These are phyloP conservation scores for Phainopepla nitens DNA, from an alignment of 2,113 vertebrate species.

Conservation along the genomic window DNA sequence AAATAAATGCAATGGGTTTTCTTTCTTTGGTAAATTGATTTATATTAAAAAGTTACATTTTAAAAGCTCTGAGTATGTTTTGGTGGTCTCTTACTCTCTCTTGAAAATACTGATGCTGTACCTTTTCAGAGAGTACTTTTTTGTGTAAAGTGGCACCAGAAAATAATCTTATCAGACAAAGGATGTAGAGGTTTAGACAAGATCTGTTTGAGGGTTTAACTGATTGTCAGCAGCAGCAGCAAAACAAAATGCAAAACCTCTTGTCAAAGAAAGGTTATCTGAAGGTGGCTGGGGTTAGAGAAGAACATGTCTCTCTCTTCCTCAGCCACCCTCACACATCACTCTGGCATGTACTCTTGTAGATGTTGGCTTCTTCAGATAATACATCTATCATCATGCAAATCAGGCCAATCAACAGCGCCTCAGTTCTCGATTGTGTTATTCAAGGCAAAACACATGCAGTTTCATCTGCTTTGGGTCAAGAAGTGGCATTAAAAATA, in stretches of 20 bases:
- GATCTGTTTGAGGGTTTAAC: neutral
- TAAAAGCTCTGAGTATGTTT: neutral
- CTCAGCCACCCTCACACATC: neutral
- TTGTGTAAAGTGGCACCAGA: neutral
- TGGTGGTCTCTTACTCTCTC: neutral
- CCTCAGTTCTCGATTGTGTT: neutral
- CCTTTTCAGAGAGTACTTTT: neutral
- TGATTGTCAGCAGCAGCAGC: neutral
- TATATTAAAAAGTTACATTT: neutral
- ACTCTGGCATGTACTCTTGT: rapidly evolving
- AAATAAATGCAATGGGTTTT: neutral
- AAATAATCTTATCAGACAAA: neutral
- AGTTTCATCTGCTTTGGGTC: neutral
- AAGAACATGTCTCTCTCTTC: neutral
- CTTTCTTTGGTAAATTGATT: neutral
- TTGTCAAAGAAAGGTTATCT: constrained; percentile 7
- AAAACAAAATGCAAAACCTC: neutral
- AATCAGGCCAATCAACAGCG: neutral
- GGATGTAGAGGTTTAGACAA: neutral
- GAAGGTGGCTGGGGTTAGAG: neutral
- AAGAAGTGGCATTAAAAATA: neutral
- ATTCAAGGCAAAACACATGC: neutral
- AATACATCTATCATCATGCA: neutral
- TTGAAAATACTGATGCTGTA: rapidly evolving
- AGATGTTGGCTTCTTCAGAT: neutral